Conservation (phyloP, 2,113 vertebrate species). For the Pan troglodytes region NHGRI_mPanTro3-v2.1_pri NC_072402.2:1217001-1217500, state of each 20-base stretch:
- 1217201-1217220: too few relatives aligned
- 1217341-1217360: background rate
- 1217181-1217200: background rate
- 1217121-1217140: accelerated
- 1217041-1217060: background rate
- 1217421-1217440: background rate
- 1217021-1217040: background rate
- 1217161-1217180: too few relatives aligned
- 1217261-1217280: background rate
- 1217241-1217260: background rate
- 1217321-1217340: background rate
- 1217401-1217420: background rate
- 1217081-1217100: background rate
- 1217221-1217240: background rate
- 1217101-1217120: background rate
- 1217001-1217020: background rate
- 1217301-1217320: background rate
- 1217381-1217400: too few relatives aligned
- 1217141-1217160: background rate
- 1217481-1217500: too few relatives aligned
- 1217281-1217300: background rate
- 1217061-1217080: background rate
- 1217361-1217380: background rate
- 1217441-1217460: background rate
- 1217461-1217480: too few relatives aligned